Evolutionary conservation across 2,113 vertebrate species (phyloP), one percentile per base, ranked within the genome.

Genomic region (Pardalotus punctatus): DNA sequence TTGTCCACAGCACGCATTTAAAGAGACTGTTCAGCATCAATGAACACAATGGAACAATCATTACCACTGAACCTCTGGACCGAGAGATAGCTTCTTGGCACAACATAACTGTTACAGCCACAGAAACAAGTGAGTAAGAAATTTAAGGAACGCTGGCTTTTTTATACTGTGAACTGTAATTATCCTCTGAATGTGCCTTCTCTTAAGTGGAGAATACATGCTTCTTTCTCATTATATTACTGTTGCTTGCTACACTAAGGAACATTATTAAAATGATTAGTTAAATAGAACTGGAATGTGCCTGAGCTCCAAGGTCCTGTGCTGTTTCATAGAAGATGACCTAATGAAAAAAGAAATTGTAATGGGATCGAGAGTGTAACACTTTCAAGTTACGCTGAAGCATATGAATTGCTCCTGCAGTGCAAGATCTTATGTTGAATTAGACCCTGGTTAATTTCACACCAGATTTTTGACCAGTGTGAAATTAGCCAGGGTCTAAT

Each of bases 41-140:
- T 97, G 96, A 97, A 76, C 96, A 98, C 86, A 99, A 98, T 94
- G 99, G 99, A 86, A 98, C 98, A 50, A 97, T 99, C 73, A 97
- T 95, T 65, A 96, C 98, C 42, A 97, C 90, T 45, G 95, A 97
- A 86, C 84, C 96, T 87, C 97, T 99, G 94, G 99, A 99, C 96
- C 97, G 99, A 77, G 99, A 99, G 98, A 95, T 78, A 56, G 78
- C 89, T 76, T 91, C 97, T 77, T 99, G 99, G 99, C 98, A 99
- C 96, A 99, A 99, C 89, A 51, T 99, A 87, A 99, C 98, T 21
- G 69, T 99, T 65, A 97, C 92, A 84, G 99, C 99, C 86, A 98
- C 95, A 83, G 99, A 99, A 98, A 98, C 83, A 91, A 97, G 99
- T 99, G 97, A 99, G 99, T 97, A 84, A 40, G 80, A 81, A 92